Base-by-base conservation (phyloP, 2,113 vertebrate genomes). In the Lophochroa leadbeateri region DNA sequence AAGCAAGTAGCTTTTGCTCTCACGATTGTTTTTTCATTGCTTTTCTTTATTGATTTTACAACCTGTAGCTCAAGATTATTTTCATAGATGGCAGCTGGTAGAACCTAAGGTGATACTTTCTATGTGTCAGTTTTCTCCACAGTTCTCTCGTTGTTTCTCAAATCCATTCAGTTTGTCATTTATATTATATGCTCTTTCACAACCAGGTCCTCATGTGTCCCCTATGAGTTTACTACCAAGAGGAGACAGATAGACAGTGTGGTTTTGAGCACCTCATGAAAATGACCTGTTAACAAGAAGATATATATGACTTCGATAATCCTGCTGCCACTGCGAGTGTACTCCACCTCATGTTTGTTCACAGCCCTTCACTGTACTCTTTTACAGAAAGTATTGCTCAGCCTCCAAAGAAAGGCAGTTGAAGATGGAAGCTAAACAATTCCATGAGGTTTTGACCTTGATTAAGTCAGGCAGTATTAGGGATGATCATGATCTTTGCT, bases 21-120 rank as follows among this genome's bases (percentile, higher is more conserved):
- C 43, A 46, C 49, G 44, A 69, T 41, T 94, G 49, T 1, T 82
- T 85, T 77, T 84, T 31, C 13, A 92, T 27, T 53, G 37, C 12
- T 90, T 94, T 92, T 72, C 63, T 90, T 71, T 76, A 88, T 88
- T 91, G 70, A 86, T 91, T 92, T 92, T 88, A 61, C 35, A 82
- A 79, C 67, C 53, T 68, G 64, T 74, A 65, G 68, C 12, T 88
- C 44, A 57, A 65, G 76, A 75, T 58, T 86, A 8, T 86, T 92
- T 86, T 83, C 57, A 63, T 63, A 92, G 47, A 60, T 39, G 37
- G 72, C 60, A 93, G 47, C n/a, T 88, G 60, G 33, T 79, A n/a
- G 47, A 71, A 46, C 27, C 49, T 71, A 64, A 71, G 9, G 10
- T 89, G 72, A 71, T 82, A 67, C 31, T 70, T 88, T n/a, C 91